Conservation (phyloP, 2,888 invertebrate species). For the Lagria hirta region DNA sequence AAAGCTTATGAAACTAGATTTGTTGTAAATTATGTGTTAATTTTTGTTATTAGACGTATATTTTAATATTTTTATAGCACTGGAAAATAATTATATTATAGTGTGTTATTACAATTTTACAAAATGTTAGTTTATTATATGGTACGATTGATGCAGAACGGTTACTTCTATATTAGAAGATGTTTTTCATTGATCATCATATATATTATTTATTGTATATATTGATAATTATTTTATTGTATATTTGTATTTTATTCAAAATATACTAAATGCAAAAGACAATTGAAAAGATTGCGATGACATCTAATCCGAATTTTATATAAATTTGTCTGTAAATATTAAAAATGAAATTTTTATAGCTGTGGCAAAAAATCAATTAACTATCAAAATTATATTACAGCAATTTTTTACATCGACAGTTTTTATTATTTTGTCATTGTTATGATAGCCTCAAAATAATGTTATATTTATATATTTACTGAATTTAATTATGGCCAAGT, state of each 20-base stretch:
- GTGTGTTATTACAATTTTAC: no score
- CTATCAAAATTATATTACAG: slow-evolving; percentile 31
- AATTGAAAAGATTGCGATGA: slow-evolving; percentile 32
- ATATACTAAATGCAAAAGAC: slow-evolving; percentile 29
- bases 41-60: slow-evolving; percentile 22
- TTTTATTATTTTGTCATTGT: no score
- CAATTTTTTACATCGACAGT: no score
- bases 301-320: slow-evolving; percentile 42
- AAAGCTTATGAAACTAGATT: slow-evolving; percentile 14
- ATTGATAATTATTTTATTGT: slow-evolving; percentile 4
- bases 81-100: no score
- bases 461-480: no score
- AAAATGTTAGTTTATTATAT: slow-evolving; percentile 8
- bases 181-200: slow-evolving; percentile 2
- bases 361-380: slow-evolving; percentile 48
- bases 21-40: slow-evolving; percentile 13
- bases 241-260: slow-evolving; percentile 2
- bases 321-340: slow-evolving; percentile 36
- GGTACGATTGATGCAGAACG: no score
- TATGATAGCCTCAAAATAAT: no score
- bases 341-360: slow-evolving; percentile 46
- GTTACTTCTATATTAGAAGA: slow-evolving; percentile 6
- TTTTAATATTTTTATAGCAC: slow-evolving; percentile 25
- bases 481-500: no score
- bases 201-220: slow-evolving; percentile 3